Evolutionary conservation across 2,113 vertebrate genomes (phyloP), one percentile per base, ranked within the genome.

Genomic region (Aspidoscelis tigris): DNA sequence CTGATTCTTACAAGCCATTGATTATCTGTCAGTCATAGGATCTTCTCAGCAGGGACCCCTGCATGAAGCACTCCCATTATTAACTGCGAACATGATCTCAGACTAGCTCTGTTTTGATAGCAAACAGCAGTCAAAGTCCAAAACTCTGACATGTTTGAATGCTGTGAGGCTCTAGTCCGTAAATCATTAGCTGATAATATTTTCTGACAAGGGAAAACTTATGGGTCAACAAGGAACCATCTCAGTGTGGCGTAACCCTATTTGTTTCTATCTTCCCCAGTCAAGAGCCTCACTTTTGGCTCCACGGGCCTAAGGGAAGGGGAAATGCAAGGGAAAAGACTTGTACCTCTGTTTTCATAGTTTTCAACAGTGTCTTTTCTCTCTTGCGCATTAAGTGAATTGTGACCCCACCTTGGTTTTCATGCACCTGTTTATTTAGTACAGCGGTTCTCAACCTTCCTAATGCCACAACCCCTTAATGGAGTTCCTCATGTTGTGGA

Each of bases 31-130:
- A 78, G 43, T 12, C 43, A 24, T 7, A 64, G 43, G 83, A 79
- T 84, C 43, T 73, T 73, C 41, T 72, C 76, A 72, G 26, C 43
- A 39, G 55, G 58, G 39, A 58, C 50, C 73, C 41, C 73, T 65
- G 69, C 68, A 66, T 50, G 76, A 84, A 79, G 50, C 65, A 71
- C 64, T 84, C 79, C 55, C 77, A 47, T 78, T 78, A 84, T 77
- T 77, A 84, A 78, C 50, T 61, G 50, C 22, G 50, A 78, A 78
- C 66, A 43, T 71, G 47, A 84, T 41, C 39, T 61, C 7, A 71
- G 16, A 43, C 47, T 14, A 21, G 39, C 50, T 77, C 14, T 70
- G 66, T 58, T 66, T 70, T 33, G 50, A 44, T 14, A 71, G 65
- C 44, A 70, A 83, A 69, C 53, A 41, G 75, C 41, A 55, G n/a